Percentiles rank a stretch among this genome's conserved stretches.
phyloP scores from a whole-genome alignment of 2,797 vertebrate genomes.

The Pygocentrus nattereri region DNA sequence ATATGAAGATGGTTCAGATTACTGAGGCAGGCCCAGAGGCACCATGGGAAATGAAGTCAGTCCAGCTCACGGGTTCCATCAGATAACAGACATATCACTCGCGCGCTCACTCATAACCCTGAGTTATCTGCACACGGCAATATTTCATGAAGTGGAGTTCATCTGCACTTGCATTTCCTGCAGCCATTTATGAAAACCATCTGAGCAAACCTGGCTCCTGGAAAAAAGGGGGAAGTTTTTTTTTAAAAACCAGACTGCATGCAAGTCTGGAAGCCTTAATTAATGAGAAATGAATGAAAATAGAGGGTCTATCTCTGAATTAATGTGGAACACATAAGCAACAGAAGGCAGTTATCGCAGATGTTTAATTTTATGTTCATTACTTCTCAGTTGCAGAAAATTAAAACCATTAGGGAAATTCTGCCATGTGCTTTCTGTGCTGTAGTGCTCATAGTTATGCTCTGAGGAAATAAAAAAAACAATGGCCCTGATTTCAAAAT shows the following conservation, averaged over 20 bases:
- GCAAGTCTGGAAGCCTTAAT: background rate
- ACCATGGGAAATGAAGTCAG: slow-evolving; percentile 51
- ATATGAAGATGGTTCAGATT: slow-evolving; percentile 49
- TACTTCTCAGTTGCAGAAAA: no score
- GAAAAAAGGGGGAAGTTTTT: background rate
- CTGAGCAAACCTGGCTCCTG: slow-evolving; percentile 32
- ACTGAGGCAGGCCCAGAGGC: slow-evolving; percentile 22
- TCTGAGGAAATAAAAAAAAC: no score
- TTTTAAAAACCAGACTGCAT: slow-evolving; percentile 3
- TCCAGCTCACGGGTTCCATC: slow-evolving; percentile 25
- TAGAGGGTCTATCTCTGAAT: background rate
- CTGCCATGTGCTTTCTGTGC: no score
- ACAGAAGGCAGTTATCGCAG: background rate
- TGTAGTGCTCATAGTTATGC: no score
- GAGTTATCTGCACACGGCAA: slow-evolving; percentile 29
- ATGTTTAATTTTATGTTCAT: no score
- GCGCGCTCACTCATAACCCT: slow-evolving; percentile 24
- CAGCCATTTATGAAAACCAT: slow-evolving; percentile 39
- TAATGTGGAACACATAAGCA: background rate
- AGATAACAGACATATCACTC: slow-evolving; percentile 48
- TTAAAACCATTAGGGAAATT: no score
- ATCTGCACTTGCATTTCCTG: slow-evolving; percentile 46
- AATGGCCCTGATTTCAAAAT: no score
- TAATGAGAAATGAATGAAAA: background rate
- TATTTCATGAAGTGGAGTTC: slow-evolving; percentile 35